These are phyloP conservation scores for Caretta caretta DNA, from an alignment of 2,113 vertebrate species.

Conservation along the genomic window DNA sequence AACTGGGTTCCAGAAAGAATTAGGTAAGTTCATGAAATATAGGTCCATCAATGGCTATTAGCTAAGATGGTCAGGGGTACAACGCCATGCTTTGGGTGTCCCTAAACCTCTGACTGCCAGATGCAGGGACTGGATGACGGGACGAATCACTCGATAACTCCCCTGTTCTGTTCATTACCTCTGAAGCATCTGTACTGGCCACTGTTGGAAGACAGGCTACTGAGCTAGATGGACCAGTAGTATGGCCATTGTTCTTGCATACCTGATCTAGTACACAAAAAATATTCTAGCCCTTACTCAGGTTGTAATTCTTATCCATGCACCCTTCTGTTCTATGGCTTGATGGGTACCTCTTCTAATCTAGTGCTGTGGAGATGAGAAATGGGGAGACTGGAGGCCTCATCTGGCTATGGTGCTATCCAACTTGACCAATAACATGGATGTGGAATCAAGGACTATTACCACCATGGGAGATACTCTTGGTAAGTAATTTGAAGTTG, in stretches of 20 bases:
- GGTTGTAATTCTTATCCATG: background rate
- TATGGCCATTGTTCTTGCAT: background rate
- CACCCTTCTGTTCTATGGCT: background rate
- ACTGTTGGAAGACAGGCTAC: background rate
- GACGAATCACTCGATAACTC: background rate
- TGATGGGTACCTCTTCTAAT: slow-evolving; percentile 23
- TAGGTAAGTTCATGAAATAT: background rate
- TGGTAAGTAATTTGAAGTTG: slow-evolving; percentile 78
- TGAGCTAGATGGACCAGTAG: background rate
- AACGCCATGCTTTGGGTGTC: background rate
- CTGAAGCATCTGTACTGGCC: background rate
- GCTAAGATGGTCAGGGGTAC: background rate
- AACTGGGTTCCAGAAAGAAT: background rate
- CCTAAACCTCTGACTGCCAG: background rate
- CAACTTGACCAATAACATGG: slow-evolving; percentile 90
- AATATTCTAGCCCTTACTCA: background rate
- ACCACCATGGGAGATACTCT: slow-evolving; percentile 97
- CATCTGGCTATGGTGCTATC: slow-evolving; percentile 98
- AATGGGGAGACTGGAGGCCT: slow-evolving; percentile 98
- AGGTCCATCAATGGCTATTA: background rate
- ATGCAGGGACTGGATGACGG: background rate
- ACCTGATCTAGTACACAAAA: background rate
- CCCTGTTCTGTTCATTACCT: background rate
- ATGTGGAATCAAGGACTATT: slow-evolving; percentile 93
- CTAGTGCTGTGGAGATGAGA: slow-evolving; percentile 97